phyloP scores from a whole-genome alignment of 30 jellyfish, hydroid and myxozoan genomes.

The Nemopilema nomurai region DNA sequence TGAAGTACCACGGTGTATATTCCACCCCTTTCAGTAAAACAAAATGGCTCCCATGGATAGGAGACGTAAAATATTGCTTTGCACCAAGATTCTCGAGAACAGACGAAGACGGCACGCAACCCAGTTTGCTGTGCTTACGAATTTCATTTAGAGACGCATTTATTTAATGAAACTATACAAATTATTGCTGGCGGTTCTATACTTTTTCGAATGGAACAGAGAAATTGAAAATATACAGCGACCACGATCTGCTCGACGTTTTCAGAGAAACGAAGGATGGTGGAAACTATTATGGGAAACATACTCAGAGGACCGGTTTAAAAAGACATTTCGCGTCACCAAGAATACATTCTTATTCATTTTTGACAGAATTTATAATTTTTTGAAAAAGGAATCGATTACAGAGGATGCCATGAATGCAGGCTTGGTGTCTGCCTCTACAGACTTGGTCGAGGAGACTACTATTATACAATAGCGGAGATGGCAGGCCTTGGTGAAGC shows the following conservation, averaged over 20 bases:
- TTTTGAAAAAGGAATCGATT: conserved; percentile 19
- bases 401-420: conserved; percentile 33
- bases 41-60: neutral
- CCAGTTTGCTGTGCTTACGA: conserved; percentile 33
- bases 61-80: neutral
- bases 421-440: conserved; percentile 53
- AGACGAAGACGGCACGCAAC: conserved; percentile 27
- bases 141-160: conserved; percentile 16
- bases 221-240: conserved; percentile 31
- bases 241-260: conserved; percentile 50
- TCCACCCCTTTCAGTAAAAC: neutral
- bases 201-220: conserved; percentile 21
- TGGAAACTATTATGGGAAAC: conserved; percentile 43
- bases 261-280: conserved; percentile 48
- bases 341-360: conserved; percentile 32
- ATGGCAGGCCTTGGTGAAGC: conserved; percentile 58
- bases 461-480: conserved; percentile 32
- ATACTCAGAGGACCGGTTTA: conserved; percentile 32
- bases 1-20: conserved; percentile 3
- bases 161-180: conserved; percentile 12
- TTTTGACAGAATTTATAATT: conserved; percentile 27
- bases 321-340: conserved; percentile 24
- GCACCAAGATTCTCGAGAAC: conserved; percentile 18
- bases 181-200: conserved; percentile 2
- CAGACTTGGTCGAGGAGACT: conserved; percentile 21